phyloP scores from a whole-genome alignment of 2,113 vertebrate genomes.

The Sterrhoptilus dennistouni region DNA sequence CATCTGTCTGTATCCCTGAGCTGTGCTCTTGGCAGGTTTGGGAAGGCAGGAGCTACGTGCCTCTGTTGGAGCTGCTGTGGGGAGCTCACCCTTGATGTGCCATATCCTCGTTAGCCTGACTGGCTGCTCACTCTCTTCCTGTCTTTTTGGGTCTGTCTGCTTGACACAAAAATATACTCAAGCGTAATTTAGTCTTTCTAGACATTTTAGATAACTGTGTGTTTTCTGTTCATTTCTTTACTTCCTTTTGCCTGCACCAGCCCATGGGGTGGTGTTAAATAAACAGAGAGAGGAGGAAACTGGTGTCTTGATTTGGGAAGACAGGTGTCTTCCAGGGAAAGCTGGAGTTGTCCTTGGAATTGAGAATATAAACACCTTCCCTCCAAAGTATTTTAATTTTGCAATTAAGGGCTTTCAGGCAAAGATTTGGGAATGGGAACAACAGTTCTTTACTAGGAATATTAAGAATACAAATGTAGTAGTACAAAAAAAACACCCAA shows the following conservation, averaged over 20 bases:
- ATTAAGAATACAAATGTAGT: no score
- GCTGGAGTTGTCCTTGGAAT: no score
- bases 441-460: no score
- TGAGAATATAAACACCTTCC: no score
- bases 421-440: no score
- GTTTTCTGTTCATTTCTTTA: not conserved
- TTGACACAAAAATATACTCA: not conserved
- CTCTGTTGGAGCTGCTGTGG: not conserved
- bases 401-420: no score
- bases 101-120: not conserved
- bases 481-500: no score
- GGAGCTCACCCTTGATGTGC: not conserved
- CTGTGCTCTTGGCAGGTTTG: not conserved
- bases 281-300: rapidly evolving
- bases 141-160: not conserved
- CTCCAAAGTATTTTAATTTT: no score
- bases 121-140: not conserved
- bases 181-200: not conserved
- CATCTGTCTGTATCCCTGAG: not conserved
- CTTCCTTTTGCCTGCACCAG: not conserved
- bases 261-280: not conserved
- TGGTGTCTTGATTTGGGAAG: not conserved
- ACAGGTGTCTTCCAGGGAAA: no score
- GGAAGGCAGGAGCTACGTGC: not conserved
- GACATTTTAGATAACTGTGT: not conserved